Base-by-base conservation (phyloP, 2,888 invertebrate genomes). In the Eurytoma californica region DNA sequence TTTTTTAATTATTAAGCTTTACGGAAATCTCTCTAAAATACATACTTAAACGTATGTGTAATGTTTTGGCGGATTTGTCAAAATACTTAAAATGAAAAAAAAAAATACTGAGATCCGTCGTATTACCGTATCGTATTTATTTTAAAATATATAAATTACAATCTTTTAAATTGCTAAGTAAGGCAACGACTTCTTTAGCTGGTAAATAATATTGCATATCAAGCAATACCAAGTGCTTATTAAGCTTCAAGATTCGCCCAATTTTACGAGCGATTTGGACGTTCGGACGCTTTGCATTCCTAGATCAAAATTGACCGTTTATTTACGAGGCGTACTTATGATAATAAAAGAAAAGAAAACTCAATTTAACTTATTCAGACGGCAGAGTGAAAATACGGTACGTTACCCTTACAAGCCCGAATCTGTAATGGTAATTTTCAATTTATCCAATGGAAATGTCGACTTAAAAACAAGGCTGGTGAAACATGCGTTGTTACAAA, bases 381-480 rank as follows among this genome's bases (percentile, higher is more conserved):
- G 49, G 47, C 61, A 58, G 7, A 69, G 28, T 58, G 57, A 67
- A 39, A 70, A 63, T 66, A 72, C 66, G 24, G 24, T 69, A 61
- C n/a, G n/a, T 66, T 74, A 70, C 49, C 61, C n/a, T 80, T 77
- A 65, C 72, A 67, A 55, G 28, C n/a, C 67, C 51, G 39, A 60
- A 28, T 67, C 20, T 60, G 69, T 76, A 73, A 73, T 66, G 69
- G 69, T 76, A 69, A 76, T 79, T 73, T 69, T 76, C 69, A 73
- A 73, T 79, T 61, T 70, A 77, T 69, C 66, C 63, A 70, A 78
- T 18, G 72, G 72, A 77, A 69, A 79, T 70, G 72, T 79, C 61
- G 72, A 81, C 77, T 77, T 78, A 39, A 58, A 77, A 79, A 79
- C 61, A 81, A 81, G 81, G 81, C 81, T 81, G 81, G 81, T 81